Conservation (phyloP, 2,797 vertebrate genomes). For the Rhinatrema bivittatum region DNA sequence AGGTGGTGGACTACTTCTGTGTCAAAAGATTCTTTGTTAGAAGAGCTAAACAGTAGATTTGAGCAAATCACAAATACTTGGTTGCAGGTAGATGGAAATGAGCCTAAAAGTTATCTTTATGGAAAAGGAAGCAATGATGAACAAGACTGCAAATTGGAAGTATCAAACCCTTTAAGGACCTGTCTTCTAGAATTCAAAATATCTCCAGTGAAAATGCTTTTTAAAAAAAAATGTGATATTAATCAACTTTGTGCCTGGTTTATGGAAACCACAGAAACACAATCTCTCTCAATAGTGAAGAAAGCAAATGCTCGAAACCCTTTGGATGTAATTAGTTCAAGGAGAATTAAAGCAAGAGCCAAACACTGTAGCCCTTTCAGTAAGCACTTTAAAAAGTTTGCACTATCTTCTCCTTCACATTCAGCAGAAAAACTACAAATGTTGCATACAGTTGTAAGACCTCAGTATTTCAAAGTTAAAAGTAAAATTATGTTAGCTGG, state of each 20-base stretch:
- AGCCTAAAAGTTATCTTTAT: conserved; percentile 44
- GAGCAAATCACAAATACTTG: conserved; percentile 81
- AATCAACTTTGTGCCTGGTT: conserved; percentile 90
- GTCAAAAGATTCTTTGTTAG: conserved; percentile 68
- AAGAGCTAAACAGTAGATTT: conserved; percentile 79
- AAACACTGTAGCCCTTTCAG: conserved; percentile 76
- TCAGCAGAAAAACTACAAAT: conserved; percentile 67
- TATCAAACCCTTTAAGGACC: conserved; percentile 47
- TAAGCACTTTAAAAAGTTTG: conserved; percentile 94
- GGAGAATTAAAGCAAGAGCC: conserved; percentile 55
- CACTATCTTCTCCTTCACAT: conserved; percentile 82
- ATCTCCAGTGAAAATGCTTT: conserved; percentile 82
- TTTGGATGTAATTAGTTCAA: conserved; percentile 75
- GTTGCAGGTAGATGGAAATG: conserved; percentile 66
- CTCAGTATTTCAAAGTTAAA: conserved; percentile 51
- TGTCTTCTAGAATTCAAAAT: conserved; percentile 54
- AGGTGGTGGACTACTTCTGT: conserved; percentile 85
- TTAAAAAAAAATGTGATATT: conserved; percentile 82
- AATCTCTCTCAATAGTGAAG: conserved; percentile 84
- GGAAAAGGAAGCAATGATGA: conserved; percentile 36
- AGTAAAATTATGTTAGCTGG: conserved; percentile 50
- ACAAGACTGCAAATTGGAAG: conserved; percentile 28
- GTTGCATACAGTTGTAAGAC: conserved; percentile 56
- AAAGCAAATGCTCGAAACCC: conserved; percentile 82
- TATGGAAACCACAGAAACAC: conserved; percentile 97